A percentile compares a stretch with the other conserved stretches of the same genome.
phyloP scores from a whole-genome alignment of 2,797 vertebrate genomes.

The Fistularia commersonii region DNA sequence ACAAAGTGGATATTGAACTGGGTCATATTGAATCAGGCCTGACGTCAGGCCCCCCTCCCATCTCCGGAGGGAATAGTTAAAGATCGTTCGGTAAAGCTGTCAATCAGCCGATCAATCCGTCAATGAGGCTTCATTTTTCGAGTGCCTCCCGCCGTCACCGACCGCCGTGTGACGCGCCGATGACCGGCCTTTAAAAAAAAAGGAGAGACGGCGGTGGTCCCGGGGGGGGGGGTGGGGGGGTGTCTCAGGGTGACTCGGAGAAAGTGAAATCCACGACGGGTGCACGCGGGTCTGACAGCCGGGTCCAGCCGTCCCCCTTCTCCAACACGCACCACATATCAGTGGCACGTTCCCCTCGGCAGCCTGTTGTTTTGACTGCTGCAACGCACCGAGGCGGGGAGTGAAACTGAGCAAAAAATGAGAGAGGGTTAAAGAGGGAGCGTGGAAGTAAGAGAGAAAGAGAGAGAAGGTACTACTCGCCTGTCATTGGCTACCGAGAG shows the following conservation, averaged over 20 bases:
- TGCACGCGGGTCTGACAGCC: conserved; percentile 6
- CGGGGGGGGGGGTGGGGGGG: too few relatives aligned
- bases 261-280: conserved; percentile 15
- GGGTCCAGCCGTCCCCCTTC: conserved; percentile 10
- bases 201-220: neutral
- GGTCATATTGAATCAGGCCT: conserved; percentile 43
- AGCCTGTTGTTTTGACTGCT: conserved; percentile 51
- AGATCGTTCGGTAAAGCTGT: conserved; percentile 56
- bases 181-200: conserved; percentile 1
- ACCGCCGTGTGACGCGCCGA: conserved; percentile 2
- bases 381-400: conserved; percentile 36
- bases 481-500: conserved; percentile 54
- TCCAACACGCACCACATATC: conserved; percentile 18
- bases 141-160: conserved; percentile 49
- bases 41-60: conserved; percentile 32
- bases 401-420: conserved; percentile 39
- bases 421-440: conserved; percentile 57
- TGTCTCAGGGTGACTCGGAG: neutral
- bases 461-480: conserved; percentile 51
- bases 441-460: conserved; percentile 32
- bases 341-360: conserved; percentile 9
- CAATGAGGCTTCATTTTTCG: conserved; percentile 53
- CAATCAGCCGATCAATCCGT: conserved; percentile 55
- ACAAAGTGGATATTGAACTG: conserved; percentile 47
- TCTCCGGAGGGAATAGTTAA: conserved; percentile 47